Percentiles rank a stretch among this genome's conserved stretches.
phyloP scores from a whole-genome alignment of 2,888 invertebrate species.

The Watsonalla cultraria region DNA sequence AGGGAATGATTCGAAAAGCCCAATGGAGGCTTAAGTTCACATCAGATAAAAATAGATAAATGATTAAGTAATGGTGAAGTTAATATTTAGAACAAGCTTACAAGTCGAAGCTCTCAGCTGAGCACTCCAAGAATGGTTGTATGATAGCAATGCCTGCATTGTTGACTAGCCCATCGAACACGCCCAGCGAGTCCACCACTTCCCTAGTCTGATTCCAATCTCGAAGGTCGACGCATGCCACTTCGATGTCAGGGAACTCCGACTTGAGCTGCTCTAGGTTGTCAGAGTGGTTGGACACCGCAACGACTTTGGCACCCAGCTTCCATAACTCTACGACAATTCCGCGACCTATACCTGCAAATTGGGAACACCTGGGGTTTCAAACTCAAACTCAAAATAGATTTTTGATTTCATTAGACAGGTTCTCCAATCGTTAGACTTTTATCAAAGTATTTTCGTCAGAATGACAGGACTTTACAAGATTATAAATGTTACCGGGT shows the following conservation, averaged over 20 bases:
- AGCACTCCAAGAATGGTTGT: constrained; percentile 84
- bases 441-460: too few species aligned
- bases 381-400: background rate
- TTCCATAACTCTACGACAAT: constrained; percentile 82
- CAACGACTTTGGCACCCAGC: constrained; percentile 85
- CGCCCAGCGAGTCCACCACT: constrained; percentile 73
- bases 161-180: constrained; percentile 91
- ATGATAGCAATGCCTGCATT: constrained; percentile 88
- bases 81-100: constrained; percentile 46
- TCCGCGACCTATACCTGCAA: constrained; percentile 83
- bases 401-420: too few species aligned
- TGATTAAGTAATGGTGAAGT: too few species aligned
- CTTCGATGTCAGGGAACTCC: constrained; percentile 80
- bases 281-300: constrained; percentile 83
- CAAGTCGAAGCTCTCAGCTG: constrained; percentile 84
- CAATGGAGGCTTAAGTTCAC: too few species aligned
- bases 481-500: too few species aligned
- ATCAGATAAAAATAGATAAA: too few species aligned
- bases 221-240: constrained; percentile 82
- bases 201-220: constrained; percentile 85
- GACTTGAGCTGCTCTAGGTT: constrained; percentile 80
- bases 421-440: too few species aligned
- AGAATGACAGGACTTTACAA: too few species aligned
- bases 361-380: background rate
- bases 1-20: too few species aligned